Evolutionary conservation across 2,888 invertebrate genomes (phyloP).

Genomic region (Perdita meconis): DNA sequence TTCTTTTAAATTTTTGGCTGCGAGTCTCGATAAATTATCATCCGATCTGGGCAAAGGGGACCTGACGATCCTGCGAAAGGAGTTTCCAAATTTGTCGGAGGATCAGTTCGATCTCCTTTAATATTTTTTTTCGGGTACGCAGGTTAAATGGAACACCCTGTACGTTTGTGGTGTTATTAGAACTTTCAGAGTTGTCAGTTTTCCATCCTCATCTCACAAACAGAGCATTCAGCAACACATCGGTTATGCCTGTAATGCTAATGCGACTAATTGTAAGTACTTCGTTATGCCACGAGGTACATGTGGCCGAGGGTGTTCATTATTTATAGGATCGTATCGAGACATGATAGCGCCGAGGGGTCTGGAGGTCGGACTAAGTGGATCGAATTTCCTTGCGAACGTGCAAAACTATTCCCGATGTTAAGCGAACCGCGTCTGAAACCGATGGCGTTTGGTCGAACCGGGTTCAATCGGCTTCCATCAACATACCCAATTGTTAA

Average conservation of each 20-base stretch:
- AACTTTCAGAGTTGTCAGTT: too few species aligned
- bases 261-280: background rate
- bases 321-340: constrained; percentile 49
- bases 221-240: too few species aligned
- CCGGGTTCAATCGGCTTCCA: constrained; percentile 23
- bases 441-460: constrained; percentile 30
- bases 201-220: too few species aligned
- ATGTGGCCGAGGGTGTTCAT: constrained; percentile 16
- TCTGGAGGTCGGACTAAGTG: constrained; percentile 65
- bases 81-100: too few species aligned
- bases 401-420: constrained; percentile 27
- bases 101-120: too few species aligned
- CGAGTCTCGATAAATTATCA: too few species aligned
- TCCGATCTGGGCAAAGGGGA: too few species aligned
- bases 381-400: constrained; percentile 42
- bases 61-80: too few species aligned
- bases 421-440: constrained; percentile 4
- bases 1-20: too few species aligned
- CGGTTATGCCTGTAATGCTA: background rate
- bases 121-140: too few species aligned
- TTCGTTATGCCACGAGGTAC: background rate
- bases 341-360: constrained; percentile 60
- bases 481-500: constrained; percentile 13
- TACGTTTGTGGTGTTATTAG: too few species aligned
- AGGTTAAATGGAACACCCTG: too few species aligned